Evolutionary conservation across 64 coral and sea anemone genomes (phyloP).

Genomic region (Platygyra sinensis): DNA sequence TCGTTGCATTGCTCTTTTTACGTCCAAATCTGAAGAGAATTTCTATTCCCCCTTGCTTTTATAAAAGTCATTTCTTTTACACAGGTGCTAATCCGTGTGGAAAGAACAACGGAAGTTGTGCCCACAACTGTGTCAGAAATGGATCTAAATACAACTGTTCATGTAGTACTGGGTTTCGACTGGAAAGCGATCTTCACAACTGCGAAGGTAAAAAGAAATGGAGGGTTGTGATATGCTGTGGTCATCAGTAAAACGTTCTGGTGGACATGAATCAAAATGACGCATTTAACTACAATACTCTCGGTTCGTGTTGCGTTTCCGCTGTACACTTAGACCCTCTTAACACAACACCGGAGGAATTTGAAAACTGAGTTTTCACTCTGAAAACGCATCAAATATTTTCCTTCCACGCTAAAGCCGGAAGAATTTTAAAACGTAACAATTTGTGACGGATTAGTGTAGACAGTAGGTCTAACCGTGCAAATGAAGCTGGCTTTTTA

Average conservation of each 20-base stretch:
- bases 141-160: background rate
- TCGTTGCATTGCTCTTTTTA: background rate
- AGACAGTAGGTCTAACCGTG: too few species aligned
- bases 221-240: background rate
- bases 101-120: constrained; percentile 21
- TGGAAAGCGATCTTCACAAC: background rate
- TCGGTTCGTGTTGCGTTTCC: too few species aligned
- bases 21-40: background rate
- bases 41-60: background rate
- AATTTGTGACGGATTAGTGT: too few species aligned
- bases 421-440: too few species aligned
- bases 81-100: background rate
- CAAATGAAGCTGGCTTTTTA: too few species aligned
- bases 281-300: too few species aligned
- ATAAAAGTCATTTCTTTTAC: background rate
- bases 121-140: background rate
- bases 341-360: too few species aligned
- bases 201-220: background rate
- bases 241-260: background rate
- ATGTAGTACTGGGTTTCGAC: background rate
- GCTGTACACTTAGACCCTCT: too few species aligned
- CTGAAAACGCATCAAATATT: too few species aligned
- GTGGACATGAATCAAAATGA: too few species aligned
- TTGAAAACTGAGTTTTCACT: too few species aligned
- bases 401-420: too few species aligned